Evolutionary conservation across 2,888 invertebrate species (phyloP).

Genomic region (Drosophila austrosaltans): DNA sequence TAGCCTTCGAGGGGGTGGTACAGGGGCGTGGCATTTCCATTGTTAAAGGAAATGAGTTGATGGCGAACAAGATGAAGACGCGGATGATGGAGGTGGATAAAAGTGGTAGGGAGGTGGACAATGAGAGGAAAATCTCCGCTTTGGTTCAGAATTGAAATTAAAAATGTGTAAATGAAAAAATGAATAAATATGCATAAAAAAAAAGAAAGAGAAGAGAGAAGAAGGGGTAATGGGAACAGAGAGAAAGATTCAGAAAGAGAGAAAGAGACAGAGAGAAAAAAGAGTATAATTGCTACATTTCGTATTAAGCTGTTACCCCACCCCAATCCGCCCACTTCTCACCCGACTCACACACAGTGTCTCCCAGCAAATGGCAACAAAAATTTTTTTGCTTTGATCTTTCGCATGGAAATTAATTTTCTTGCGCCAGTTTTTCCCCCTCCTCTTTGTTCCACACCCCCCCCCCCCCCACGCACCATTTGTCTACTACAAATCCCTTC

Average conservation of each 20-base stretch:
- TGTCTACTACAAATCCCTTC: not conserved
- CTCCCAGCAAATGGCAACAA: slow-evolving; percentile 72
- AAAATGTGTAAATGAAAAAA: slow-evolving; percentile 77
- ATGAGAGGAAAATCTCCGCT: slow-evolving; percentile 44
- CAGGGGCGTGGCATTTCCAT: slow-evolving; percentile 49
- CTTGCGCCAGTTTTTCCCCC: slow-evolving; percentile 45
- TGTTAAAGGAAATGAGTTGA: slow-evolving; percentile 60
- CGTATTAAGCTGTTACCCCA: slow-evolving; percentile 66
- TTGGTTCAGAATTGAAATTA: slow-evolving; percentile 71
- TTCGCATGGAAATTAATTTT: slow-evolving; percentile 75
- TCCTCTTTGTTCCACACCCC: slow-evolving; percentile 3
- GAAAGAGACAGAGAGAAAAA: slow-evolving; percentile 16
- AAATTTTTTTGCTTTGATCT: slow-evolving; percentile 70
- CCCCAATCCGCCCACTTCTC: slow-evolving; percentile 8
- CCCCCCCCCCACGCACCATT: no score
- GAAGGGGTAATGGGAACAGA: not conserved
- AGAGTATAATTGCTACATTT: slow-evolving; percentile 74
- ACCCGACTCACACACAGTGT: not conserved
- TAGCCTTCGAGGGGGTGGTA: not conserved
- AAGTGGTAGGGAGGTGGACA: slow-evolving; percentile 16
- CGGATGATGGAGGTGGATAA: slow-evolving; percentile 21
- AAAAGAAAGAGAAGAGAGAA: not conserved
- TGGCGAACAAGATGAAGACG: not conserved
- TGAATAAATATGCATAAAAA: slow-evolving; percentile 68
- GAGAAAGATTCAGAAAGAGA: not conserved